These are phyloP conservation scores for Amphibalanus amphitrite DNA, from an alignment of 1,140 invertebrate species.

Conservation along the genomic window DNA sequence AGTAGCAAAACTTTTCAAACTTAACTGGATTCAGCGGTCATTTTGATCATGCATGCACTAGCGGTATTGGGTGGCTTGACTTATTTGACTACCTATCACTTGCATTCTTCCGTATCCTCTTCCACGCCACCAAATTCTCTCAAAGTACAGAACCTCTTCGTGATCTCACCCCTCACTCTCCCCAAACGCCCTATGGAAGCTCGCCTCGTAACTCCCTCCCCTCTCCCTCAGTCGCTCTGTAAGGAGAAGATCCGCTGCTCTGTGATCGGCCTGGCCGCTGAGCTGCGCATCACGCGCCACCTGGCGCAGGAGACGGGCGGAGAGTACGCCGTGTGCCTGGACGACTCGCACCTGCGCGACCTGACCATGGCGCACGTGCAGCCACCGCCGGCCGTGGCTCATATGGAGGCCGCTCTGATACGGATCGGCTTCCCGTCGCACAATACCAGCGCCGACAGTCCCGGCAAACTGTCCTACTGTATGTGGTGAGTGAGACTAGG, in stretches of 20 bases:
- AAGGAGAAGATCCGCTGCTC: constrained; percentile 45
- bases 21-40: no score
- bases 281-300: constrained; percentile 73
- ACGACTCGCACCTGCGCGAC: constrained; percentile 76
- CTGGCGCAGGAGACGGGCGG: constrained; percentile 69
- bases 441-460: background rate
- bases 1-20: no score
- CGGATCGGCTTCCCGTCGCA: constrained; percentile 65
- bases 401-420: constrained; percentile 62
- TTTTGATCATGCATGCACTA: no score
- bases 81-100: no score
- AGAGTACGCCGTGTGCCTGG: constrained; percentile 68
- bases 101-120: no score
- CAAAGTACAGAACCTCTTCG: no score
- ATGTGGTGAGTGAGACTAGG: constrained; percentile 73
- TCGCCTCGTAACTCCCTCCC: no score
- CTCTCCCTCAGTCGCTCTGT: background rate
- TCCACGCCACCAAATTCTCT: no score
- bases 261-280: constrained; percentile 82
- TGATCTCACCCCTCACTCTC: no score
- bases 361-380: constrained; percentile 51
- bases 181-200: no score
- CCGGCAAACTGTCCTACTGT: constrained; percentile 29
- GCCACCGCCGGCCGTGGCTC: constrained; percentile 62
- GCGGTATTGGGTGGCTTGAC: no score